Evolutionary conservation across 2,113 vertebrate species (phyloP), one percentile per base, ranked within the genome.

Genomic region (Halichoeres trimaculatus): DNA sequence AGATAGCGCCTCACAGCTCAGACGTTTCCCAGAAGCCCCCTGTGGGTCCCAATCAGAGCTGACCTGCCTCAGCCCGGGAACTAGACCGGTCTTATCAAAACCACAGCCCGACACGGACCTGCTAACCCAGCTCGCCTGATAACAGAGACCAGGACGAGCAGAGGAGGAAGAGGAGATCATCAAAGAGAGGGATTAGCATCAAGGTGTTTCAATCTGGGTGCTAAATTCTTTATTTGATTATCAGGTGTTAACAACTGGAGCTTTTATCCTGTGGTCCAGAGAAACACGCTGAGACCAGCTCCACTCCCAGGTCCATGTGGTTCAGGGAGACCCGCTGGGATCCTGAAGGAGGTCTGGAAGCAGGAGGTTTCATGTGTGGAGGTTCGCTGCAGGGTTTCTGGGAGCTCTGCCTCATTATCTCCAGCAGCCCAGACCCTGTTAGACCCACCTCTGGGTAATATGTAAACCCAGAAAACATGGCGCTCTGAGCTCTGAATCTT

Each of bases 21-120:
- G 74, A 72, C 38, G 10, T 62, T 84, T 73, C 67, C 84, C 70
- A 77, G 54, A 69, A 60, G 51, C 78, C 78, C 76, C 78, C 77
- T 12, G 19, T 7, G 23, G 53, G 52, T 52, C 30, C 52, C 63
- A 60, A 45, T n/a, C 48, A 35, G 53, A 40, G 74, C 48, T 83
- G 64, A 47, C 62, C 55, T 71, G 52, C 41, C 17, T 8, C 24
- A 41, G 30, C 68, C 76, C 41, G 78, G 74, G 82, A 89, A 82
- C 7, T 34, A 77, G 70, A 61, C 64, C 30, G 26, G n/a, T 48
- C 84, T 91, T 92, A 91, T 92, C 91, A 88, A 70, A 81, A 72
- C 74, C 76, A 59, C 84, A 80, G 74, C 24, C 13, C 20, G 61
- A 90, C 89, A 77, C 74, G 63, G 65, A 83, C 43, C 70, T 74